These are phyloP conservation scores for Eudyptes chrysolophus DNA, from an alignment of 2,113 vertebrate species.

Conservation along the genomic window DNA sequence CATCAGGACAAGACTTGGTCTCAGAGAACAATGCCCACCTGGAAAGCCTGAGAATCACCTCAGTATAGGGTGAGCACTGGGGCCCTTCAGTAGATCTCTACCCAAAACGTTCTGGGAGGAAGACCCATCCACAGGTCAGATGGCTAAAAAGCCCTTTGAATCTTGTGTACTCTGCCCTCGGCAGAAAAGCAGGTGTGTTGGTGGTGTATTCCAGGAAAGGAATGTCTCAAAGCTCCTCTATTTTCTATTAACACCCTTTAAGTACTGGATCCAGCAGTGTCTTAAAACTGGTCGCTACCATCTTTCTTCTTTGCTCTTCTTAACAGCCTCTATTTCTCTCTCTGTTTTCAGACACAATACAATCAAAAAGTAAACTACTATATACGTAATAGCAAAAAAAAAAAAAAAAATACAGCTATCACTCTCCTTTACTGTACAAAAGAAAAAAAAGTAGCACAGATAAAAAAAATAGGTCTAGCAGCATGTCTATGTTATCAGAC, in stretches of 20 bases:
- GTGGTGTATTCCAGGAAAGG: not conserved
- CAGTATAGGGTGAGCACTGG: not conserved
- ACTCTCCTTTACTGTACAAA: not conserved
- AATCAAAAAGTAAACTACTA: not conserved
- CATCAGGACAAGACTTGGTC: not conserved
- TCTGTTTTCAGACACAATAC: not conserved
- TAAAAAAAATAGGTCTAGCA: not conserved
- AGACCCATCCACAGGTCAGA: not conserved
- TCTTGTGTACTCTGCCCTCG: not conserved
- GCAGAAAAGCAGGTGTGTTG: not conserved
- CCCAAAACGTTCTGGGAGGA: not conserved
- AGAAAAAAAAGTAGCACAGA: not conserved
- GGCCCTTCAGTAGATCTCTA: no score
- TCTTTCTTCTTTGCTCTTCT: not conserved
- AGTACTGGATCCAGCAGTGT: not conserved
- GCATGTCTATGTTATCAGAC: not conserved
- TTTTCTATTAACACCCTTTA: not conserved
- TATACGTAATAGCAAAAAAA: not conserved
- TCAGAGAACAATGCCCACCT: not conserved
- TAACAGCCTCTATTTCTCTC: not conserved
- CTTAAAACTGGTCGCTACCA: not conserved
- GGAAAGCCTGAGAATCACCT: not conserved
- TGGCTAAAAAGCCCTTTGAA: not conserved
- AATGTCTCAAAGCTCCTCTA: not conserved
- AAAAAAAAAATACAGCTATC: not conserved